Evolutionary conservation across 2,797 vertebrate species (phyloP).

Genomic region (Denticeps clupeoides): DNA sequence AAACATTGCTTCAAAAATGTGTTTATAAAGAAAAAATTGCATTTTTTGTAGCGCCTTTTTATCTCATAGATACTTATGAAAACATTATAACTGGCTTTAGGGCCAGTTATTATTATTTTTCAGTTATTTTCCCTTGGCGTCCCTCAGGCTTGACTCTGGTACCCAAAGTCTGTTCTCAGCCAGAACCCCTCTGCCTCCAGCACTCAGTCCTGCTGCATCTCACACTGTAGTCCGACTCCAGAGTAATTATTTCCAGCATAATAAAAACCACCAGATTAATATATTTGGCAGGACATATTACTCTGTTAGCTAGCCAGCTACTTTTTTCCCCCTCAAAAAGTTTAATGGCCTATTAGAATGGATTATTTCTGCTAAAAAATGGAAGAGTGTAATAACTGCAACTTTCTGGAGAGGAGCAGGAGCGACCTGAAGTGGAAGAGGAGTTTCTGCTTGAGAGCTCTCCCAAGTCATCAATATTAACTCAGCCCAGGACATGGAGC

Average conservation of each 20-base stretch:
- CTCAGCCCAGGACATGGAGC: constrained; percentile 7
- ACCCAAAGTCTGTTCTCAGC: too few species aligned
- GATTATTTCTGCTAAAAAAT: constrained; percentile 25
- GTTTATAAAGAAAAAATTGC: too few species aligned
- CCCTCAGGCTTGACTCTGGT: too few species aligned
- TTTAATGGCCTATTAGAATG: constrained; percentile 22
- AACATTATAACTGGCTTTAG: too few species aligned
- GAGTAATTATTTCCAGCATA: constrained; percentile 39
- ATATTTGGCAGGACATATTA: constrained; percentile 30
- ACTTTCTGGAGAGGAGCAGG: constrained; percentile 1
- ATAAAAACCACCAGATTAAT: constrained; percentile 34
- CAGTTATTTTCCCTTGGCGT: too few species aligned
- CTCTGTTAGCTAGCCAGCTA: constrained; percentile 17
- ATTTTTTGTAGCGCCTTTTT: too few species aligned
- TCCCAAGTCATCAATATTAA: constrained; percentile 15
- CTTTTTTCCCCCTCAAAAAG: constrained; percentile 19
- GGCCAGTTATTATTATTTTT: too few species aligned
- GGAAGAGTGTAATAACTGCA: constrained; percentile 12
- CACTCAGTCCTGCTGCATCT: too few species aligned
- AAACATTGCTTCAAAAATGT: too few species aligned
- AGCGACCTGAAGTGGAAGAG: constrained; percentile 1
- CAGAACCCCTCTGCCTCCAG: too few species aligned
- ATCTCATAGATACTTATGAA: too few species aligned
- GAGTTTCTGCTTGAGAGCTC: constrained; percentile 6
- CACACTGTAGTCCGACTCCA: too few species aligned